phyloP scores from a whole-genome alignment of 1,140 invertebrate genomes.

The Panonychus citri region DNA sequence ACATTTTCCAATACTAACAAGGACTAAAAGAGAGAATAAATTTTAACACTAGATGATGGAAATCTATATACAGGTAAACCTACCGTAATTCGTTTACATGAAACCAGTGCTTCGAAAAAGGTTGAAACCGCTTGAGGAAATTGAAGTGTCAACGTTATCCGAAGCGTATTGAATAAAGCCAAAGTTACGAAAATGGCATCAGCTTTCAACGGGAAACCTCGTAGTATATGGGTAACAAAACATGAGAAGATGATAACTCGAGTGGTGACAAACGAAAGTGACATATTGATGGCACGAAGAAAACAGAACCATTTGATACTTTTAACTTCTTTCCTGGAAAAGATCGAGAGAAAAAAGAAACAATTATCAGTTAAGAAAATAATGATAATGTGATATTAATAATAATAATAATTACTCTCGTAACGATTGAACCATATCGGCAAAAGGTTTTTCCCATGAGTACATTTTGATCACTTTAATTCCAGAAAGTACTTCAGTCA shows the following conservation, averaged over 20 bases:
- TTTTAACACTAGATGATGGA: too few species aligned
- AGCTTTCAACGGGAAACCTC: constrained; percentile 36
- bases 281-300: constrained; percentile 37
- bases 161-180: constrained; percentile 40
- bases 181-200: constrained; percentile 49
- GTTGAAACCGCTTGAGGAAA: constrained; percentile 41
- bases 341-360: background rate
- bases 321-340: constrained; percentile 6
- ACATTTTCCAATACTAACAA: too few species aligned
- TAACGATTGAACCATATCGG: constrained; percentile 32
- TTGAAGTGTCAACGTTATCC: constrained; percentile 36
- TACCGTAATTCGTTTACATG: constrained; percentile 31
- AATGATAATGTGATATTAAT: background rate
- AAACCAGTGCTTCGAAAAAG: constrained; percentile 26
- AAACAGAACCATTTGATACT: constrained; percentile 38
- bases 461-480: constrained; percentile 19
- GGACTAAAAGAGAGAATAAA: background rate
- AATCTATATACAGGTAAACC: background rate
- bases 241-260: constrained; percentile 45
- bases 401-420: constrained; percentile 19
- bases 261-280: constrained; percentile 25
- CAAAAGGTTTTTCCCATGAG: constrained; percentile 50
- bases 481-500: constrained; percentile 22
- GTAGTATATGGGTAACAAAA: constrained; percentile 37
- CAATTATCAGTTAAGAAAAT: background rate